Evolutionary conservation across 1,140 invertebrate species (phyloP), one percentile per base, ranked within the genome.

Genomic region (Dreissena polymorpha): DNA sequence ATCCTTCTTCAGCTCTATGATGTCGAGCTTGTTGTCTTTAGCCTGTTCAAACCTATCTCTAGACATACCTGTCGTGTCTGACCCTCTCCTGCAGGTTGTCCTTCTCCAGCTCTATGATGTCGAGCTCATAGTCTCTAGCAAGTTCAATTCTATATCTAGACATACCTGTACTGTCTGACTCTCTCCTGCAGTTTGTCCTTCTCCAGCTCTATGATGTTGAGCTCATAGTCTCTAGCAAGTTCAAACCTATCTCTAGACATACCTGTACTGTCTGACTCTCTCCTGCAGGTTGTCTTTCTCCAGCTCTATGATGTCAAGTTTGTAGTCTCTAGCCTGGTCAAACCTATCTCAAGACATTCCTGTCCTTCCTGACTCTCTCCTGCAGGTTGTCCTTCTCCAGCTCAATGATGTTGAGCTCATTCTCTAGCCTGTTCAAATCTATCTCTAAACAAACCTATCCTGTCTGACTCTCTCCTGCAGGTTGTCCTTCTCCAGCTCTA

Each of bases 31-130:
- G 49, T 78, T 64, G 71, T 92, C 89, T 70, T 89, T 73, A 57
- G 92, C 91, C 64, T 89, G 87, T 74, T 92, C 91, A 89, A 90
- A 90, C n/a, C n/a, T n/a, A n/a, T n/a, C n/a, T n/a, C n/a, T n/a
- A n/a, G n/a, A n/a, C n/a, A n/a, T 82, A 92, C 91, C 91, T 90
- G 82, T 91, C 89, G 71, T 91, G 89, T 80, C 90, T 85, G 65
- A 91, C 90, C 85, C 92, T 79, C 57, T 92, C 91, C 72, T 90
- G 88, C 25, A 93, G 86, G 63, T 89, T 90, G n/a, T 89, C 82
- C 82, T 90, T 91, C 83, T 92, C 91, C 78, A 88, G 88, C 83
- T 93, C 91, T n/a, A 92, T 91, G 69, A 83, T 88, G 68, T 92
- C 89, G 25, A 92, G 82, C 75, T 92, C 89, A 50, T 76, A n/a